Percentiles rank a stretch among this genome's conserved stretches.
Conservation (phyloP, 1,140 invertebrate genomes). For the Solenopsis invicta region DNA sequence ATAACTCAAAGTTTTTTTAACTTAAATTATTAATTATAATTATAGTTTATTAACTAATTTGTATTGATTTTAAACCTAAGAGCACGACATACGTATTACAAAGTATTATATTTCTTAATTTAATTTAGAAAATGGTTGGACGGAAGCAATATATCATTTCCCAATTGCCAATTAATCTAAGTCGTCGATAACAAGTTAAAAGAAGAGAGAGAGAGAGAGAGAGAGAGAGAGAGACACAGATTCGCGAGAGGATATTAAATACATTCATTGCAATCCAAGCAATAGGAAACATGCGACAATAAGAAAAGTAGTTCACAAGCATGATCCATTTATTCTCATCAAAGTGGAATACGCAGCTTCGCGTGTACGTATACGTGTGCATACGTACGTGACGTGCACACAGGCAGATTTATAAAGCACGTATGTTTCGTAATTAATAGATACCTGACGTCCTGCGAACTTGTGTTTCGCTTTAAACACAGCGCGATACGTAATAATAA, state of each 20-base stretch:
- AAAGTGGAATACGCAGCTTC: constrained; percentile 10
- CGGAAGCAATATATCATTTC: constrained; percentile 15
- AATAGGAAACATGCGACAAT: constrained; percentile 42
- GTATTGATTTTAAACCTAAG: too few relatives aligned
- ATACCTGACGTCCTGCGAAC: constrained; percentile 20
- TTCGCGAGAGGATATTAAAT: constrained; percentile 18
- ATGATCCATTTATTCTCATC: constrained; percentile 44
- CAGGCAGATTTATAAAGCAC: constrained; percentile 1
- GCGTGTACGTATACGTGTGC: not conserved
- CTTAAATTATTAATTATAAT: too few relatives aligned
- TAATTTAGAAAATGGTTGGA: not conserved
- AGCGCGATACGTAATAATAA: constrained; percentile 22
- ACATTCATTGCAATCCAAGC: constrained; percentile 18
- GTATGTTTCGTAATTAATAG: constrained; percentile 32
- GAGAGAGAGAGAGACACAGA: not conserved
- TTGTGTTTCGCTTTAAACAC: constrained; percentile 15
- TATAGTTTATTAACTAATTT: not conserved
- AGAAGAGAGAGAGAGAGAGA: too few relatives aligned
- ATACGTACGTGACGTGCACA: not conserved
- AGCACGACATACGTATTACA: too few relatives aligned
- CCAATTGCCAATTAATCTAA: constrained; percentile 39
- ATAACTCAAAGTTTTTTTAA: not conserved
- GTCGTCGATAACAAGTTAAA: constrained; percentile 10
- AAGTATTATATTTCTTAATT: too few relatives aligned
- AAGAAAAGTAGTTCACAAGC: constrained; percentile 42